Evolutionary conservation across 2,113 vertebrate species (phyloP).

Genomic region (Daboia siamensis): DNA sequence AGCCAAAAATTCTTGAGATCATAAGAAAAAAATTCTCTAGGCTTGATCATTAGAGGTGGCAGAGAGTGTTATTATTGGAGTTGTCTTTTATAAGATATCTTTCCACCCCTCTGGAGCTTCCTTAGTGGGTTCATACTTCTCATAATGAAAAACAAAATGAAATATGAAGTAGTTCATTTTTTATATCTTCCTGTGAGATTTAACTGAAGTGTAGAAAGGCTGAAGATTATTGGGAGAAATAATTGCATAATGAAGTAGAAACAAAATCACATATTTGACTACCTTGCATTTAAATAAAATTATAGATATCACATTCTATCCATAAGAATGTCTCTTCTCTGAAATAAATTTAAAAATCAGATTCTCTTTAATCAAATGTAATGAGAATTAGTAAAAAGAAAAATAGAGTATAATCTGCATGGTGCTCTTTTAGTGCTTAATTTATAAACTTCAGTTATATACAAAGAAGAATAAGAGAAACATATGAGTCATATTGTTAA

Average conservation of each 20-base stretch:
- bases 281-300: background rate
- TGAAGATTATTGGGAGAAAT: background rate
- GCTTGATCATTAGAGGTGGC: background rate
- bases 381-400: background rate
- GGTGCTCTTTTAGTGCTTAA: background rate
- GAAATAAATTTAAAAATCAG: background rate
- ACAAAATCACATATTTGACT: background rate
- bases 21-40: background rate
- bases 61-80: background rate
- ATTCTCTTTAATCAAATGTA: background rate
- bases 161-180: background rate
- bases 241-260: background rate
- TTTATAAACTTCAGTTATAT: background rate
- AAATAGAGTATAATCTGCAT: background rate
- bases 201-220: background rate
- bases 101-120: background rate
- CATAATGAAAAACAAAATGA: background rate
- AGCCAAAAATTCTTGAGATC: background rate
- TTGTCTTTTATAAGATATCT: background rate
- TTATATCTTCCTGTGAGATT: background rate
- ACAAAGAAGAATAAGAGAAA: background rate
- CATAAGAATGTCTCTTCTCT: background rate
- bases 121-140: background rate
- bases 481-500: background rate
- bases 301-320: background rate